Percentiles rank a stretch among this genome's conserved stretches.
Conservation (phyloP, 2,888 invertebrate species). For the Tetropium fuscum region DNA sequence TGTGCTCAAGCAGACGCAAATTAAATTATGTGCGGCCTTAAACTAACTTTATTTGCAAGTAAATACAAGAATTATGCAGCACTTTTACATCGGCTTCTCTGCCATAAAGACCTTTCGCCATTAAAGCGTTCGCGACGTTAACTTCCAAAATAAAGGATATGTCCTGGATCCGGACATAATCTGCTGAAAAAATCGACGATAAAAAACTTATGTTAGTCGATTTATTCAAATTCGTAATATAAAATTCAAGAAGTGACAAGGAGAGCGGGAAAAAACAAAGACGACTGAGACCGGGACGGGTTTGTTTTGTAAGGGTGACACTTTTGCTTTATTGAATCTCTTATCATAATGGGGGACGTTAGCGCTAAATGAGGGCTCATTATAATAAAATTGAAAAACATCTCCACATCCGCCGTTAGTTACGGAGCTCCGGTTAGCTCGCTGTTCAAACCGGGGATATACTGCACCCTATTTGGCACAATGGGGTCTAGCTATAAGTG, state of each 20-base stretch:
- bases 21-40: slow-evolving; percentile 15
- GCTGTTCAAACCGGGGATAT: slow-evolving; percentile 16
- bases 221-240: slow-evolving; percentile 44
- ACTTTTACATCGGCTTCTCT: slow-evolving; percentile 14
- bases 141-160: slow-evolving; percentile 3
- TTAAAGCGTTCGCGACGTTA: slow-evolving; percentile 6
- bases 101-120: neutral
- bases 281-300: slow-evolving; percentile 42
- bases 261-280: slow-evolving; percentile 42
- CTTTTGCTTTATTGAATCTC: slow-evolving; percentile 60
- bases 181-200: slow-evolving; percentile 27
- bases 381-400: slow-evolving; percentile 61
- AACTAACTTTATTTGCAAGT: slow-evolving; percentile 15
- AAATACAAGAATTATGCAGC: slow-evolving; percentile 13
- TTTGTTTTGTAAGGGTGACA: slow-evolving; percentile 50
- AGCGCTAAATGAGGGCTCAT: slow-evolving; percentile 59
- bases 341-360: slow-evolving; percentile 59
- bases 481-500: slow-evolving; percentile 7
- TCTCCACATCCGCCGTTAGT: slow-evolving; percentile 45
- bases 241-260: slow-evolving; percentile 39
- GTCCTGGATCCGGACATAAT: slow-evolving; percentile 17
- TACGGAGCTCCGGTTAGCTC: slow-evolving; percentile 4
- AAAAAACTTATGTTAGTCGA: slow-evolving; percentile 38
- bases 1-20: slow-evolving; percentile 5
- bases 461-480: slow-evolving; percentile 3